These are phyloP conservation scores for Meleagris gallopavo DNA, from an alignment of 2,113 vertebrate genomes.

Conservation along the genomic window DNA sequence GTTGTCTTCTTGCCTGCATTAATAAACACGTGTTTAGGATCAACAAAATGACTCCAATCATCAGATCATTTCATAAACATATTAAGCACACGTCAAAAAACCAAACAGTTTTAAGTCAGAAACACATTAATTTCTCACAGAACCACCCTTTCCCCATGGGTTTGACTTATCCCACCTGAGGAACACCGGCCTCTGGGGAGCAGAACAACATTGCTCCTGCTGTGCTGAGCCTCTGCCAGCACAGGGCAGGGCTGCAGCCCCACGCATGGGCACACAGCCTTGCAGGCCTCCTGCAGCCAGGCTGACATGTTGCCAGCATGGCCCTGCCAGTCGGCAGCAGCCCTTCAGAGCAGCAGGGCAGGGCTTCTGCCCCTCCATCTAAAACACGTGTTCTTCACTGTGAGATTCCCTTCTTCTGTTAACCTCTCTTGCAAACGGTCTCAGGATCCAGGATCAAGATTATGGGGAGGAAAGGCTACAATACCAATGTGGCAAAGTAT, in stretches of 20 bases:
- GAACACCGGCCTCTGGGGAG: accelerated
- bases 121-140: neutral
- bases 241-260: neutral
- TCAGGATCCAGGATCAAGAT: neutral
- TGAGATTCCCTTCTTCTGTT: neutral
- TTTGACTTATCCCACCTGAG: accelerated
- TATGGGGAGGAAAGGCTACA: too few relatives aligned
- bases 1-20: conserved; percentile 94
- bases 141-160: accelerated
- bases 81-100: neutral
- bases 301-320: neutral
- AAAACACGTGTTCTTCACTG: neutral
- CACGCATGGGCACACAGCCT: neutral
- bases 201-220: neutral
- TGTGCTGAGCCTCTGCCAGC: neutral
- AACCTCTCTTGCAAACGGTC: neutral
- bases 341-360: neutral
- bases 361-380: neutral
- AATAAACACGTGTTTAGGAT: conserved; percentile 19
- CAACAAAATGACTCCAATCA: neutral
- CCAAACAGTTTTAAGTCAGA: neutral
- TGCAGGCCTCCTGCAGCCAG: neutral
- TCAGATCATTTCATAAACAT: neutral
- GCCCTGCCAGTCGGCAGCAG: neutral
- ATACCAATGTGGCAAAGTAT: accelerated